Evolutionary conservation across 1,140 invertebrate species (phyloP), one percentile per base, ranked within the genome.

Genomic region (Acromyrmex heyeri): DNA sequence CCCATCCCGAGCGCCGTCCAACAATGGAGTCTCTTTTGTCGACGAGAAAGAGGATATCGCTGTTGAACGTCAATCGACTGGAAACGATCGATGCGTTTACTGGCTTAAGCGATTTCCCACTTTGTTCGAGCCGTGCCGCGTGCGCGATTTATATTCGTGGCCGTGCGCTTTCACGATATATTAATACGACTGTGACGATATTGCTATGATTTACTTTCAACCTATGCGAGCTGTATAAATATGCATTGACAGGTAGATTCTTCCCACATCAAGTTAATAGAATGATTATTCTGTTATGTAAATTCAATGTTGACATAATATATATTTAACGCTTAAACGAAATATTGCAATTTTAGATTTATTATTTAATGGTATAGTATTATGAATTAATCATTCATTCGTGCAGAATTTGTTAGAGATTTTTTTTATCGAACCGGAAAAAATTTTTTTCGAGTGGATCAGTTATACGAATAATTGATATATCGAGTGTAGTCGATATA

Each of bases 31-130:
- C 85, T 91, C 91, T 87, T 91, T 92, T 91, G 88, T 92, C 87
- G 89, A 76, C 69, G 64, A 59, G 83, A 88, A 91, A 92, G 92
- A 91, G 91, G 88, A 92, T 93, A 91, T 91, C 89, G 86, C 82
- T 91, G 89, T 91, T 90, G 87, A 91, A 91, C 88, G 86, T 79
- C 92, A 93, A 93, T 93, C 92, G 92, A 92, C 88, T 86, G 85
- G 90, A 93, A 93, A 91, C 86, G 90, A 92, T 92, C 88, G 87
- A 92, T 88, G 59, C 88, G 89, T 93, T 92, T 89, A 87, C 75
- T 67, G 87, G 86, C 78, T 91, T 87, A 85, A 91, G 79, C 79
- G 85, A 77, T 89, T 92, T 91, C 89, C 82, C 88, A 87, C 81
- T 78, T 91, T 87, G 75, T 81, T 86, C 90, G 55, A 34, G 6